Evolutionary conservation across 2,113 vertebrate species (phyloP).

Genomic region (Alethe castanea): DNA sequence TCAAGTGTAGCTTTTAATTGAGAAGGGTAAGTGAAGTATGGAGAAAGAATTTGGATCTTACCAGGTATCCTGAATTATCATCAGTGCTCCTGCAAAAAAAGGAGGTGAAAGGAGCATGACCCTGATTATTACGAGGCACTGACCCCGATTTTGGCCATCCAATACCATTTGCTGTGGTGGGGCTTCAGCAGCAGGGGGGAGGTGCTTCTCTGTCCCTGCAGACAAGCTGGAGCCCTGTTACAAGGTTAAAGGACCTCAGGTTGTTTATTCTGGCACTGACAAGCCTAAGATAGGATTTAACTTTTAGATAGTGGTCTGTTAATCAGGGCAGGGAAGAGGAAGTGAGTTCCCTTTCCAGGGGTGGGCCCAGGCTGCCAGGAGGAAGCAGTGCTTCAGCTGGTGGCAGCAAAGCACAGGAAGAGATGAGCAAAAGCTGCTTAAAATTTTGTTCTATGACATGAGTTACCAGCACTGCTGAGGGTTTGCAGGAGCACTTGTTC

Average conservation of each 20-base stretch:
- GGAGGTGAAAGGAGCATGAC: not conserved
- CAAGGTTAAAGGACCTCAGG: accelerated
- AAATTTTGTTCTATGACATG: not conserved
- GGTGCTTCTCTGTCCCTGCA: accelerated
- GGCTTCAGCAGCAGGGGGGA: accelerated
- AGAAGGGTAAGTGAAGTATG: not conserved
- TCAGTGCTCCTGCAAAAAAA: not conserved
- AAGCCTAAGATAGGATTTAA: not conserved
- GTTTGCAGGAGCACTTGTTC: not conserved
- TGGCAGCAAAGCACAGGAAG: not conserved
- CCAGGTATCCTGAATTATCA: not conserved
- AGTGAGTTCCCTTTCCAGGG: not conserved
- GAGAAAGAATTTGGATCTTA: not conserved
- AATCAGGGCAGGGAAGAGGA: not conserved
- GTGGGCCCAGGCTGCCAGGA: accelerated
- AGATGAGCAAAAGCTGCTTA: not conserved
- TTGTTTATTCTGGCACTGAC: not conserved
- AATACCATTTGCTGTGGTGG: not conserved
- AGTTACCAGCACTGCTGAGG: accelerated
- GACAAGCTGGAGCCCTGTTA: no score
- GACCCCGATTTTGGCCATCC: accelerated
- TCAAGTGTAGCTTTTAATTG: not conserved
- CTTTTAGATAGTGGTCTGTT: not conserved
- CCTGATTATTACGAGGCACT: accelerated
- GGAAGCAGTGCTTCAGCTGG: not conserved